Evolutionary conservation across 2,888 invertebrate species (phyloP).

Genomic region (Tupiocoris notatus): DNA sequence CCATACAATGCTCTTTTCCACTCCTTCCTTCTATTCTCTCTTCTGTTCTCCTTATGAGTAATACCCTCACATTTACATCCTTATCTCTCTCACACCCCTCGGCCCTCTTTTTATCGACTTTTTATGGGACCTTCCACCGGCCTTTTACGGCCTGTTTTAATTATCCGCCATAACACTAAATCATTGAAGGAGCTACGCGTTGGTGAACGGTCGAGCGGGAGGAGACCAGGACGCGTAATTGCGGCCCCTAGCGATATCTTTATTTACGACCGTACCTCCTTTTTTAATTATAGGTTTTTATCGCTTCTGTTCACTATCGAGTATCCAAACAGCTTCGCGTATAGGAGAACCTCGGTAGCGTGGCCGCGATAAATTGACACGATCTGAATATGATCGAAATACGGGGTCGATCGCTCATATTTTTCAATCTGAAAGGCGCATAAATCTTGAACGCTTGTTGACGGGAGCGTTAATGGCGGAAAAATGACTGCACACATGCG

Average conservation of each 20-base stretch:
- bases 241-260: conserved; percentile 42
- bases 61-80: conserved; percentile 41
- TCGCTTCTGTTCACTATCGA: conserved; percentile 39
- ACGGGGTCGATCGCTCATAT: no score
- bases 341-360: no score
- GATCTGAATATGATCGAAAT: no score
- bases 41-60: conserved; percentile 43
- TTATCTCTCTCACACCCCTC: conserved; percentile 41
- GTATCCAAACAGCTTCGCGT: no score
- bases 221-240: conserved; percentile 29
- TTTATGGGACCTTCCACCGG: conserved; percentile 34
- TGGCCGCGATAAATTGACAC: no score
- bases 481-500: no score
- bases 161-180: conserved; percentile 41
- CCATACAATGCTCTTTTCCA: conserved; percentile 39
- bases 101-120: conserved; percentile 42
- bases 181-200: conserved; percentile 30
- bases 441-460: no score
- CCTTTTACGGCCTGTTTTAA: conserved; percentile 42
- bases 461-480: no score
- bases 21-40: no score
- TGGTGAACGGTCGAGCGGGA: no score
- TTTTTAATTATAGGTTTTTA: conserved; percentile 42
- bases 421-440: no score
- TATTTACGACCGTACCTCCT: conserved; percentile 37